Evolutionary conservation across 2,888 invertebrate genomes (phyloP), one percentile per base, ranked within the genome.

Genomic region (Gymnoscelis rufifasciata): DNA sequence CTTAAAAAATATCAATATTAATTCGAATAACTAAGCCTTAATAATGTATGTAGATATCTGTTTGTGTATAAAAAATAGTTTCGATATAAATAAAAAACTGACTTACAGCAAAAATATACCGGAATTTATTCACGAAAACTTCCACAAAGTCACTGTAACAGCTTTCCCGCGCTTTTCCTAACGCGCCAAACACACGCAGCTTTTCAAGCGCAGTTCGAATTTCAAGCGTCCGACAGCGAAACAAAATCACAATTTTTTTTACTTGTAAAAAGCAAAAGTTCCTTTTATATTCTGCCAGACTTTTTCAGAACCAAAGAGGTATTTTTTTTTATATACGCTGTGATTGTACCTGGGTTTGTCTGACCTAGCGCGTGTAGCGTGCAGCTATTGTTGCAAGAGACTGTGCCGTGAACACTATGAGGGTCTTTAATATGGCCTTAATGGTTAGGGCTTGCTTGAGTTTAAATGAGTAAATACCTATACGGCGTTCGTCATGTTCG

Each of bases 261-360:
- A 15, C n/a, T 33, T n/a, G 15, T 6, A 26, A 6, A n/a, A n/a
- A n/a, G 6, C 2, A 33, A 33, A 33, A 15, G n/a, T 19, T 19
- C 5, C 19, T 19, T 19, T 19, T n/a, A n/a, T n/a, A n/a, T n/a
- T 19, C 19, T 19, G 19, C 19, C 19, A 19, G 19, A 3, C 19
- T 19, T 19, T 3, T 19, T 2, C 19, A 19, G 19, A 3, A 19
- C 5, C 19, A 19, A 19, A 19, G 19, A 3, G 3, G 19, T 3
- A 3, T 19, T 5, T 19, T 19, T 19, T 19, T 19, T 19, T 19
- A 19, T 3, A 19, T 19, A 19, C 19, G 77, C 73, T 78, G 75
- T 66, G 68, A 71, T 71, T 71, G 72, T 59, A 35, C 10, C 29
- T 49, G 8, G 13, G 57, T 52, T 58, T 59, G 64, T 41, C 31